Evolutionary conservation across 2,113 vertebrate genomes (phyloP), one percentile per base, ranked within the genome.

Genomic region (Tyto alba): DNA sequence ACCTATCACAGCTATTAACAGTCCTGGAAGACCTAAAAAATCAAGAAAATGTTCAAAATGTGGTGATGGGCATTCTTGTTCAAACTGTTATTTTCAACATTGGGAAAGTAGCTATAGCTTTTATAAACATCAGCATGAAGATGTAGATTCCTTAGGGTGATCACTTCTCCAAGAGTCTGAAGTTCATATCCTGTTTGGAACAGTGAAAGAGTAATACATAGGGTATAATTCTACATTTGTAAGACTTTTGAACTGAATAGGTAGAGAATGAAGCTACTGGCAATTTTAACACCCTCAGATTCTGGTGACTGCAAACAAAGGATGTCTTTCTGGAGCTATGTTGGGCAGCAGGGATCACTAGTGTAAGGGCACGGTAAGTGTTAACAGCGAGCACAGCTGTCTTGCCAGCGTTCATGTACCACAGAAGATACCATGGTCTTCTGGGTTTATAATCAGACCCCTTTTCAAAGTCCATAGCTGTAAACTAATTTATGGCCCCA

Each of bases 171-270:
- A 8, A 34, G 16, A 41, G 8, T 47, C 43, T 80, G 30, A 53
- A 66, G 20, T 52, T 77, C 27, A 48, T 21, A 5, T n/a, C 40
- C 55, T 66, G 32, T 75, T 47, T 63, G 30, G 41, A 82, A 66
- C 0, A 0, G 14, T n/a, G 20, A 84, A 43, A 86, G 52, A 32
- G 13, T 47, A 75, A 52, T 26, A 60, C 6, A 32, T 0, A 20
- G 17, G 19, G 20, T 32, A 43, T 55, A 69, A 77, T 19, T 36
- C 45, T 40, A 40, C 11, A 57, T 45, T 78, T 55, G 7, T 29
- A 41, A 45, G 14, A 57, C 74, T 63, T 66, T 45, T 48, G 34
- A 91, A 64, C 57, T 21, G 34, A 89, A 73, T 3, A 84, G 22
- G 6, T 16, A 45, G 45, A 84, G 45, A 81, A 69, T 45, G 62